Base-by-base conservation (phyloP, 2,113 vertebrate species). In the Datnioides undecimradiatus region DNA sequence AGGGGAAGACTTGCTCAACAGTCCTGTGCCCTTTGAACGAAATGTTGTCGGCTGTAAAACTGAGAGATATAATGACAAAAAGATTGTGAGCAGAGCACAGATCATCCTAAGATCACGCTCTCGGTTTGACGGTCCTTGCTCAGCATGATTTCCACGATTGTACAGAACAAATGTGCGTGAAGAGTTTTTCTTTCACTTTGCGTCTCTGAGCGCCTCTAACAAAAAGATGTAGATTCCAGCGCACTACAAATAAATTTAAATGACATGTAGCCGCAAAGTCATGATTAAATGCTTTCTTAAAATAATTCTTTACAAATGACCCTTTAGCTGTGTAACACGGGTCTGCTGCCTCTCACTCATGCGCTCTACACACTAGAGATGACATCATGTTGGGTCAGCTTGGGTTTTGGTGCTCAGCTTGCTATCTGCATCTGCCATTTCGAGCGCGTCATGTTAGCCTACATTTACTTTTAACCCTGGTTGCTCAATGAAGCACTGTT, bases 381-480 rank as follows among this genome's bases (percentile, higher is more conserved):
- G 90, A 93, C 92, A 92, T 93, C 91, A 93, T 93, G 80, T 88
- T 87, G 76, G 92, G 92, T 92, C 91, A 92, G 87, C 81, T 87
- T 76, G 80, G 87, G 90, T 85, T 92, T 86, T 80, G 69, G 72
- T 62, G 86, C 85, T 89, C 88, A 72, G 85, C 82, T 84, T 45
- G 80, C 71, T 13, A 75, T 81, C 59, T 80, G 87, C 79, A 89
- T 86, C 85, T 91, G 87, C 83, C 83, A 82, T 91, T 87, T 90
- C 86, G 36, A 90, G 66, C 85, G 77, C 84, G 76, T 86, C 87
- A 74, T 19, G 77, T 65, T 34, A 59, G 67, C 67, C 76, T 55
- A 69, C 79, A 59, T 83, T 76, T 49, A 65, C 73, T 85, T 84
- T 76, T 6, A 65, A 64, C 60, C 36, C 63, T 23, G 68, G 14